Evolutionary conservation across 2,888 invertebrate genomes (phyloP), one percentile per base, ranked within the genome.

Genomic region (Dilophus febrilis): DNA sequence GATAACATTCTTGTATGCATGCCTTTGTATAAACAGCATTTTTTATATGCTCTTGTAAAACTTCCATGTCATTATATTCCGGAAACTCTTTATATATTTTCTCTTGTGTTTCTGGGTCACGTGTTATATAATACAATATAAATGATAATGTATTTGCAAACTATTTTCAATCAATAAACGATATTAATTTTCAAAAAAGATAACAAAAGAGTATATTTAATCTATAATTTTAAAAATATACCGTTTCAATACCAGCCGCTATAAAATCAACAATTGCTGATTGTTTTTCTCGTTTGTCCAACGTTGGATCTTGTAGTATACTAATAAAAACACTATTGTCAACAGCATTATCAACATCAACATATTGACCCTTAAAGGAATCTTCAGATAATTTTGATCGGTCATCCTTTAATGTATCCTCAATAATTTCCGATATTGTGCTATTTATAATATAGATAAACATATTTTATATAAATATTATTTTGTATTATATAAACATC

Each of bases 231-330:
- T 41, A 32, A 22, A 35, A 17, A 33, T 33, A 39, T 57, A 86
- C 78, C 54, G 87, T 86, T 58, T 85, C 83, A 53, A 87, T 86
- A 35, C 86, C 86, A 28, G 86, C 85, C 7, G 84, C 80, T 49
- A 87, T 78, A 51, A 87, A 85, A 61, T 88, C 87, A 34, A 87
- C 80, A 39, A 86, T 75, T 1, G 82, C 83, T 1, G 84, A 81
- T 53, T 81, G 83, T 59, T 86, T 85, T 53, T 88, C 87, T 37
- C 77, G 66, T 51, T 76, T 72, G 51, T 86, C 85, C 34, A 86
- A 63, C 43, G 71, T 71, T 22, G 74, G 72, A 35, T 81, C 75
- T 31, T 72, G 70, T 35, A 87, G 61, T 43, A 87, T 80, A 42
- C 77, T 78, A 41, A 77, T 68, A 53, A 86, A 83, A 37, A 87